Evolutionary conservation across 2,888 invertebrate genomes (phyloP).

Genomic region (Agrenia bidenticulata): DNA sequence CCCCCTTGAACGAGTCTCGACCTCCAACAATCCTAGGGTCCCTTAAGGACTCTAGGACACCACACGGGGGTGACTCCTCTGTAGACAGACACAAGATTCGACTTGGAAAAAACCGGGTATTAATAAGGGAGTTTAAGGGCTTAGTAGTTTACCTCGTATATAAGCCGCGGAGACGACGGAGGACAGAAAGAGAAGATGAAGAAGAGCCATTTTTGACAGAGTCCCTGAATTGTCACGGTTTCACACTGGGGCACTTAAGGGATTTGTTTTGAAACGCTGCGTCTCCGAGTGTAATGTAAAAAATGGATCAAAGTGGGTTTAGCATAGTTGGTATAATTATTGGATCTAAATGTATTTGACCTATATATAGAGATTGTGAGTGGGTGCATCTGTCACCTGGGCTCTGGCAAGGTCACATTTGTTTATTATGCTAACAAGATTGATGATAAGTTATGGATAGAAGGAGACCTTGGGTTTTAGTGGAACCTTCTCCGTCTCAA

Average conservation of each 20-base stretch:
- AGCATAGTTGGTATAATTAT: not conserved
- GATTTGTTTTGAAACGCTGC: not conserved
- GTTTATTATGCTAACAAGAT: slow-evolving; percentile 1
- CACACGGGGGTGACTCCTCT: slow-evolving; percentile 8
- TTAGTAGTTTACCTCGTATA: not conserved
- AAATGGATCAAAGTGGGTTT: not conserved
- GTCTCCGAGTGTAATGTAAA: not conserved
- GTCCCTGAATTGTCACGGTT: slow-evolving; percentile 4
- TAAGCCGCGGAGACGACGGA: not conserved
- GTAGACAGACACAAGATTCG: too few species aligned
- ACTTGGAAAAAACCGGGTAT: too few species aligned
- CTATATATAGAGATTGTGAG: not conserved
- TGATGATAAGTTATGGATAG: not conserved
- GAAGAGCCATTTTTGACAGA: not conserved
- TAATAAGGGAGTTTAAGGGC: too few species aligned
- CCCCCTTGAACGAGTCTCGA: slow-evolving; percentile 18
- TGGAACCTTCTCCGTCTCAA: slow-evolving; percentile 1
- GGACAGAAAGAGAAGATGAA: slow-evolving; percentile 1
- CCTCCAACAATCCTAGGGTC: slow-evolving; percentile 35
- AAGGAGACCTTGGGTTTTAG: not conserved
- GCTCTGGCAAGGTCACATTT: not conserved
- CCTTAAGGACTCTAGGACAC: not conserved
- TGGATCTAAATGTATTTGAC: not conserved
- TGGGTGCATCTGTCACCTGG: not conserved
- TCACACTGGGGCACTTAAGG: not conserved